Evolutionary conservation across 2,888 invertebrate genomes (phyloP).

Genomic region (Xestoiulus laeticollis): DNA sequence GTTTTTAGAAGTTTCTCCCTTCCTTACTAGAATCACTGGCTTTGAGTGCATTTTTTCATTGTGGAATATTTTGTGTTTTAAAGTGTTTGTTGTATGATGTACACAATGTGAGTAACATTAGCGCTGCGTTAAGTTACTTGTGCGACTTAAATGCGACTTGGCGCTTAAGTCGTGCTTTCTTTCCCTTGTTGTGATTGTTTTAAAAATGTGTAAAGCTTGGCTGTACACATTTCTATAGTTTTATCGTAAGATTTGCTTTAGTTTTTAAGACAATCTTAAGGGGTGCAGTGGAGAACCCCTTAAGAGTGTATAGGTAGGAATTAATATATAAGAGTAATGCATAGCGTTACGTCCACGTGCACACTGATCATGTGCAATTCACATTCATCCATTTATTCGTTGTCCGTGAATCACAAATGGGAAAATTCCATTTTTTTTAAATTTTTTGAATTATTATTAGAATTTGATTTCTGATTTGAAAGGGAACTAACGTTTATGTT

Average conservation of each 20-base stretch:
- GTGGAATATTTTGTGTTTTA: not conserved
- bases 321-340: not conserved
- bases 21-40: conserved; percentile 4
- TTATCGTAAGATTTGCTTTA: not conserved
- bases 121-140: conserved; percentile 15
- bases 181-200: not conserved
- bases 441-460: too few species aligned
- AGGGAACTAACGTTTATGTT: too few species aligned
- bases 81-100: not conserved
- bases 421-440: too few species aligned
- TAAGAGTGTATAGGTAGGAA: not conserved
- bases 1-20: not conserved
- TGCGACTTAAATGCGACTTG: not conserved
- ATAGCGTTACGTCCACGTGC: too few species aligned
- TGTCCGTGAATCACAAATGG: too few species aligned
- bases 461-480: too few species aligned
- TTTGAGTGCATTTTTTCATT: not conserved
- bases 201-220: not conserved
- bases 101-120: not conserved
- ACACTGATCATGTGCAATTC: too few species aligned
- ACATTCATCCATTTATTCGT: too few species aligned
- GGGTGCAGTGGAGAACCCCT: not conserved
- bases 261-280: not conserved
- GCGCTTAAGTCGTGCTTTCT: not conserved
- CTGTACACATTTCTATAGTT: not conserved